phyloP scores from a whole-genome alignment of 2,888 invertebrate genomes.

The Eristalinus aeneus region DNA sequence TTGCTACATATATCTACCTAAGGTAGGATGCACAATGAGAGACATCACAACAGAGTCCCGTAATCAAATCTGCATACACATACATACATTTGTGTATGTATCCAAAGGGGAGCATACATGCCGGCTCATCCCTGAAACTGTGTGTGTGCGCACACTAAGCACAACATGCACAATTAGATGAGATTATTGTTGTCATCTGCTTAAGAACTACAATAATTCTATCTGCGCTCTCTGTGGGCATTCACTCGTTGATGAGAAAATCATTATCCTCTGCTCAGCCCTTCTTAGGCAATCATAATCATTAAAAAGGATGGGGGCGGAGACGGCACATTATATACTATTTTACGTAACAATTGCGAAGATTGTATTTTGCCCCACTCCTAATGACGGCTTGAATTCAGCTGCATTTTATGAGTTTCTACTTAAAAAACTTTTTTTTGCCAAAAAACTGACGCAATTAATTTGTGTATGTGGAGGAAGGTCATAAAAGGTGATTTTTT shows the following conservation, averaged over 20 bases:
- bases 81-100: not conserved
- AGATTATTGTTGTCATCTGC: slow-evolving; percentile 68
- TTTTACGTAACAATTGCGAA: not conserved
- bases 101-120: not conserved
- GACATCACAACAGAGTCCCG: slow-evolving; percentile 18
- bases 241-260: slow-evolving; percentile 66
- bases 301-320: slow-evolving; percentile 21
- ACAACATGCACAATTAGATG: slow-evolving; percentile 68
- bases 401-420: not conserved
- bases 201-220: slow-evolving; percentile 62
- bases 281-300: slow-evolving; percentile 65
- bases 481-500: no score
- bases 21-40: slow-evolving; percentile 16
- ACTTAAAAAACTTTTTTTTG: no score
- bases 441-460: not conserved
- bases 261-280: slow-evolving; percentile 64
- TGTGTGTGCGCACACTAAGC: slow-evolving; percentile 17
- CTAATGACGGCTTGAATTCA: not conserved
- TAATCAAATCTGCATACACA: slow-evolving; percentile 57
- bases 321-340: not conserved
- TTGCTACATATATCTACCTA: not conserved
- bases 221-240: slow-evolving; percentile 46
- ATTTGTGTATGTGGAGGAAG: no score
- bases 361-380: slow-evolving; percentile 19
- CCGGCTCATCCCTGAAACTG: not conserved